phyloP scores from a whole-genome alignment of 2,888 invertebrate genomes.

The Lasioglossum figueresi region DNA sequence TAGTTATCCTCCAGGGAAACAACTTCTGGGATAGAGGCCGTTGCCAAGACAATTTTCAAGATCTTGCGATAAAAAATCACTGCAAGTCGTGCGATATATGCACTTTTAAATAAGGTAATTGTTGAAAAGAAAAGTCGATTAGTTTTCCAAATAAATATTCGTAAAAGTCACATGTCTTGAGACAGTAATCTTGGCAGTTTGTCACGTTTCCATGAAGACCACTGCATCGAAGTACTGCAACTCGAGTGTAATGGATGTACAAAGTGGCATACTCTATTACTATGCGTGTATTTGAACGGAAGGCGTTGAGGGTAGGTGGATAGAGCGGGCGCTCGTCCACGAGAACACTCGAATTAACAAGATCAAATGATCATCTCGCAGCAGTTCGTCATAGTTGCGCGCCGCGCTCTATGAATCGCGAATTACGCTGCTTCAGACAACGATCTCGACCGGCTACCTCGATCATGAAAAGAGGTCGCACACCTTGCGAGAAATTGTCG shows the following conservation, averaged over 20 bases:
- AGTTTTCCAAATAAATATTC: background rate
- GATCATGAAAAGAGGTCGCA: background rate
- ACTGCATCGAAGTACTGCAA: background rate
- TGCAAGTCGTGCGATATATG: too few relatives aligned
- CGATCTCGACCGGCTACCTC: background rate
- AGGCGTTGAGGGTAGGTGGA: background rate
- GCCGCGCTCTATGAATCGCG: background rate
- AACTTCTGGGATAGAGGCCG: too few relatives aligned
- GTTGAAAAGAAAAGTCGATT: background rate
- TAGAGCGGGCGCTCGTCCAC: background rate
- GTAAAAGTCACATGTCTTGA: too few relatives aligned
- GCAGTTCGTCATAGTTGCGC: background rate
- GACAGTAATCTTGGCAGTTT: background rate
- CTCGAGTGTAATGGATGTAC: background rate
- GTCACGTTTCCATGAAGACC: too few relatives aligned
- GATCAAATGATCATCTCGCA: background rate
- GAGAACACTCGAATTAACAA: slow-evolving; percentile 1
- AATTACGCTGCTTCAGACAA: background rate
- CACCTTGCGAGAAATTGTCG: background rate
- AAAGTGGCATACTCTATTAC: background rate
- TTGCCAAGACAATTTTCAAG: too few relatives aligned
- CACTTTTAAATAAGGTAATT: background rate
- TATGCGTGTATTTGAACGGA: background rate
- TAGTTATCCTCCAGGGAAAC: too few relatives aligned
- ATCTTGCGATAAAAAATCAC: too few relatives aligned